phyloP scores from a whole-genome alignment of 2,113 vertebrate species.

The Sciurus niger region DNA sequence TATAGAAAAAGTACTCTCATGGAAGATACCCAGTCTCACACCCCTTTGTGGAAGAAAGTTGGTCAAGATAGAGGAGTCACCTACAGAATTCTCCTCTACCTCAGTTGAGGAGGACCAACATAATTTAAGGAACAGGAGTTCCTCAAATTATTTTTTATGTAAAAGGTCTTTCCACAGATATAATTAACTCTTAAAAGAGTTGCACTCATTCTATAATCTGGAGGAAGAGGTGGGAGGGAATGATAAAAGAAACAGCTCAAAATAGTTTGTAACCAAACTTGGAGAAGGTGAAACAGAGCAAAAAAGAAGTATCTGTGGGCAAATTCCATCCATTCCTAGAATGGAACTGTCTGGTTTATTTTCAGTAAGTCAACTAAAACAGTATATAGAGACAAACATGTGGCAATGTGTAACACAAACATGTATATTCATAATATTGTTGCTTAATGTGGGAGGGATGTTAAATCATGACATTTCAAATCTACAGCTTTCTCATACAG shows the following conservation, averaged over 20 bases:
- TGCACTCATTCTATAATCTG: neutral
- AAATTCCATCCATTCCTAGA: neutral
- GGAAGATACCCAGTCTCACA: neutral
- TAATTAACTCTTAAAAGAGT: neutral
- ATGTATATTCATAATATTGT: neutral
- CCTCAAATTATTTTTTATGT: neutral
- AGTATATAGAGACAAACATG: neutral
- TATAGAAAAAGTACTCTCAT: neutral
- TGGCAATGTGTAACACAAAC: neutral
- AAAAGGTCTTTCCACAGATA: neutral
- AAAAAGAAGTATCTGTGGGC: neutral
- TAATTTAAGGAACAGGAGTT: slow-evolving; percentile 28
- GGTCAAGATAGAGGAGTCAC: slow-evolving; percentile 21
- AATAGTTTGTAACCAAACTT: neutral
- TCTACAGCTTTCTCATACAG: neutral
- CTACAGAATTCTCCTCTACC: neutral
- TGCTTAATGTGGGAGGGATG: neutral
- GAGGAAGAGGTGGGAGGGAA: neutral
- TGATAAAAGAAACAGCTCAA: neutral
- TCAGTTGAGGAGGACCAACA: slow-evolving; percentile 7
- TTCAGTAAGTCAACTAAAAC: slow-evolving; percentile 37
- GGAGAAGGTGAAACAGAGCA: neutral
- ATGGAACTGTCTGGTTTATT: neutral
- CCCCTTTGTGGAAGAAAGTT: neutral
- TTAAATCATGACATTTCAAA: slow-evolving; percentile 29